phyloP scores from a whole-genome alignment of 2,113 vertebrate genomes.

The Cavia porcellus region DNA sequence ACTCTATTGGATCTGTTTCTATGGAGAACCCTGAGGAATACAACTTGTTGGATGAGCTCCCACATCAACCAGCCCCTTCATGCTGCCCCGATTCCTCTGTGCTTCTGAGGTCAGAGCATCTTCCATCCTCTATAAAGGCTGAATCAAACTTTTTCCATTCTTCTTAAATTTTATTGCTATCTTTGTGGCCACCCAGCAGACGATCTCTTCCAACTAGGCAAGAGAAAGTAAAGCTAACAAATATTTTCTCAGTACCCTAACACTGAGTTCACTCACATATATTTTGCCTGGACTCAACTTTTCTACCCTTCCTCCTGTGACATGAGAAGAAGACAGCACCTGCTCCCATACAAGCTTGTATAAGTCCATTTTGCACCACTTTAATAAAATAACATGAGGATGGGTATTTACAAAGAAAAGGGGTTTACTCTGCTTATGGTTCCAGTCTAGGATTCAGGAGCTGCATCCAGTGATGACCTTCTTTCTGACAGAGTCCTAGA shows the following conservation, averaged over 20 bases:
- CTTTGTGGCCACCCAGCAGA: background rate
- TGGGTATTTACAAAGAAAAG: background rate
- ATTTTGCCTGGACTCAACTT: background rate
- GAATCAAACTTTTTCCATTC: background rate
- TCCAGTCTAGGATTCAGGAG: background rate
- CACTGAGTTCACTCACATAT: background rate
- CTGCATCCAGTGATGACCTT: background rate
- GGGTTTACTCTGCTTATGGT: background rate
- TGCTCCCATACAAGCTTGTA: accelerated
- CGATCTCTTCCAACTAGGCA: background rate
- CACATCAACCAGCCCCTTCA: background rate
- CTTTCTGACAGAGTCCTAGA: background rate
- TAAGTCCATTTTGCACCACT: background rate
- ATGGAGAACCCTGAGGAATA: background rate
- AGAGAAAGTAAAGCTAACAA: background rate
- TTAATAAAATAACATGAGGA: background rate
- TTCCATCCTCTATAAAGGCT: background rate
- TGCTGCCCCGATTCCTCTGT: background rate
- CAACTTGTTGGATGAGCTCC: background rate
- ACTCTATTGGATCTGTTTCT: background rate
- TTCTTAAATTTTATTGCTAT: background rate
- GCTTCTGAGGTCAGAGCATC: too few relatives aligned
- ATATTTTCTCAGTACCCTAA: background rate
- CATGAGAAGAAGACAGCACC: background rate
- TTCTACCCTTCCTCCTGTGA: background rate